These are phyloP conservation scores for Aurelia coerulea DNA, from an alignment of 30 jellyfish, hydroid and myxozoan species.

Conservation along the genomic window DNA sequence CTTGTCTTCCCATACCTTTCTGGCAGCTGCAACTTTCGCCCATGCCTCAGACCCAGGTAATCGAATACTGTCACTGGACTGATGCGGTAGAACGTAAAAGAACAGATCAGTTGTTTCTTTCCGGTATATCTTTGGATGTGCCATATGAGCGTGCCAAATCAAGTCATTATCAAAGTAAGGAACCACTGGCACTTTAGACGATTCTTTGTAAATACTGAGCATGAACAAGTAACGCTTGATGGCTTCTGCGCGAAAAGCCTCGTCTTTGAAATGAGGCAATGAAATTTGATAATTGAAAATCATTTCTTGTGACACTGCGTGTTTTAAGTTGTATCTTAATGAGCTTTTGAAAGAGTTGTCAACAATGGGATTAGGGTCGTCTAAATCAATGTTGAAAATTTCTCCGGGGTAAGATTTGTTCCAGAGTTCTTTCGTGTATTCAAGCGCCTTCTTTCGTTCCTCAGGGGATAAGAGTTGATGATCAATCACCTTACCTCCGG, in stretches of 20 bases:
- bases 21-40: conserved; percentile 59
- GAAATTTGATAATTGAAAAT: conserved; percentile 78
- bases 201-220: conserved; percentile 70
- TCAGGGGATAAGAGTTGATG: conserved; percentile 47
- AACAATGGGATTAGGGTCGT: conserved; percentile 61
- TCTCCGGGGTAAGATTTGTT: conserved; percentile 76
- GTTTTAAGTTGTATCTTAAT: conserved; percentile 50
- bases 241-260: conserved; percentile 70
- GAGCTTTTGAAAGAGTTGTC: conserved; percentile 27
- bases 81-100: conserved; percentile 72
- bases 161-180: conserved; percentile 91
- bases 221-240: conserved; percentile 77
- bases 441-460: conserved; percentile 16
- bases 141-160: conserved; percentile 94
- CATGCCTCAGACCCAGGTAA: conserved; percentile 72
- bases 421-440: conserved; percentile 68
- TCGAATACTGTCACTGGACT: conserved; percentile 75
- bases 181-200: conserved; percentile 75
- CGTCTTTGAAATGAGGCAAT: conserved; percentile 82
- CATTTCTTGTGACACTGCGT: conserved; percentile 79
- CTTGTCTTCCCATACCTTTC: conserved; percentile 67
- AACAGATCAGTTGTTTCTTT: conserved; percentile 64
- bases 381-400: conserved; percentile 66
- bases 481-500: conserved; percentile 72
- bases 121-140: conserved; percentile 57